phyloP scores from a whole-genome alignment of 2,113 vertebrate genomes.

The Megaceryle maxima region DNA sequence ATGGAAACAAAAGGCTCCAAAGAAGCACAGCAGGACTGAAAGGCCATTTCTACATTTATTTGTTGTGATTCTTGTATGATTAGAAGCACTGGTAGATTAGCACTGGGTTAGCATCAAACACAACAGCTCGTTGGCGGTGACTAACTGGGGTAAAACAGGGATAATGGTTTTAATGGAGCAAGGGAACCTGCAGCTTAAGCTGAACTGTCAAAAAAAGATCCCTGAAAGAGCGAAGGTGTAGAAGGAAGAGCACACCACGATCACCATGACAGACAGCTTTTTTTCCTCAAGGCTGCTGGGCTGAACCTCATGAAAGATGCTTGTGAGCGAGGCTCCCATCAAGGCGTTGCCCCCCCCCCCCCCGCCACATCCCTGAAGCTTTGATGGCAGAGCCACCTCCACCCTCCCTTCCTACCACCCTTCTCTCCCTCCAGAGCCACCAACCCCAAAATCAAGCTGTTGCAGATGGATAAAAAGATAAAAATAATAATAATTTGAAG shows the following conservation, averaged over 20 bases:
- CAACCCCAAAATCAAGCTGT: neutral
- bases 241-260: neutral
- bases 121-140: neutral
- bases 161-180: neutral
- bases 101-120: neutral
- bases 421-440: neutral
- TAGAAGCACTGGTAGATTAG: neutral
- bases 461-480: neutral
- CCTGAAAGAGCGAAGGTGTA: neutral
- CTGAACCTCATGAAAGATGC: neutral
- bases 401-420: neutral
- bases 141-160: neutral
- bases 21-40: neutral
- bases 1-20: accelerated
- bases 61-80: neutral
- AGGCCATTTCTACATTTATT: neutral
- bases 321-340: neutral
- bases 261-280: neutral
- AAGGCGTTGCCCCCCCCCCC: neutral
- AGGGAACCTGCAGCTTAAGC: neutral
- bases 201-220: neutral
- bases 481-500: neutral
- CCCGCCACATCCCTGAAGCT: neutral
- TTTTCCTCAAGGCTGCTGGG: neutral
- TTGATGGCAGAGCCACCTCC: neutral